Percentiles rank a stretch among this genome's conserved stretches.
Evolutionary conservation across 2,113 vertebrate genomes (phyloP).

Genomic region (Festucalex cinctus): DNA sequence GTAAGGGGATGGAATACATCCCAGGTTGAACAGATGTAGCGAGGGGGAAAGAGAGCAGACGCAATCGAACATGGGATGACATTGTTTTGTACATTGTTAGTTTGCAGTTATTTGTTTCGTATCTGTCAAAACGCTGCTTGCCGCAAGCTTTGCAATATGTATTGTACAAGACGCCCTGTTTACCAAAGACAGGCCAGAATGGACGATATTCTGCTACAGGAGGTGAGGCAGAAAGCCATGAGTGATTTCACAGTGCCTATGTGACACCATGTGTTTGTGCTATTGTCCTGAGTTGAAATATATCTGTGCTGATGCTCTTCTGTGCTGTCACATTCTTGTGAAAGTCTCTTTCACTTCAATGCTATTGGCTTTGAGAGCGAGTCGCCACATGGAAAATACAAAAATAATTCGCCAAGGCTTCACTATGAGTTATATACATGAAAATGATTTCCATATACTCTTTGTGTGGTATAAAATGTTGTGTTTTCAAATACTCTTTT

Average conservation of each 20-base stretch:
- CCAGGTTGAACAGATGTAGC: not conserved
- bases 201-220: conserved; percentile 35
- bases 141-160: conserved; percentile 37
- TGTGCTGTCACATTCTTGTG: not conserved
- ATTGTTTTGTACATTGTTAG: conserved; percentile 33
- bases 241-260: conserved; percentile 15
- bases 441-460: too few species aligned
- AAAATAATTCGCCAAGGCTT: not conserved
- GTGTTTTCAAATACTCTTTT: too few species aligned
- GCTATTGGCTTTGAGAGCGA: not conserved
- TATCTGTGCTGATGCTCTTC: not conserved
- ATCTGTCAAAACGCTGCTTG: conserved; percentile 35
- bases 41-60: conserved; percentile 15
- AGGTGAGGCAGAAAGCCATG: conserved; percentile 14
- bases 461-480: too few species aligned
- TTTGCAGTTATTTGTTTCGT: conserved; percentile 20
- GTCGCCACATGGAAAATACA: not conserved
- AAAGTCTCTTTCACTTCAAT: not conserved
- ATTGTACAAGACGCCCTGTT: conserved; percentile 38
- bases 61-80: conserved; percentile 26
- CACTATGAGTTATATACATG: not conserved
- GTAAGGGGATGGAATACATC: not conserved
- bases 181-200: conserved; percentile 27
- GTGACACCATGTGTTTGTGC: conserved; percentile 4
- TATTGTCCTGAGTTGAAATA: not conserved